These are phyloP conservation scores for Columba livia DNA, from an alignment of 2,113 vertebrate genomes.

Conservation along the genomic window DNA sequence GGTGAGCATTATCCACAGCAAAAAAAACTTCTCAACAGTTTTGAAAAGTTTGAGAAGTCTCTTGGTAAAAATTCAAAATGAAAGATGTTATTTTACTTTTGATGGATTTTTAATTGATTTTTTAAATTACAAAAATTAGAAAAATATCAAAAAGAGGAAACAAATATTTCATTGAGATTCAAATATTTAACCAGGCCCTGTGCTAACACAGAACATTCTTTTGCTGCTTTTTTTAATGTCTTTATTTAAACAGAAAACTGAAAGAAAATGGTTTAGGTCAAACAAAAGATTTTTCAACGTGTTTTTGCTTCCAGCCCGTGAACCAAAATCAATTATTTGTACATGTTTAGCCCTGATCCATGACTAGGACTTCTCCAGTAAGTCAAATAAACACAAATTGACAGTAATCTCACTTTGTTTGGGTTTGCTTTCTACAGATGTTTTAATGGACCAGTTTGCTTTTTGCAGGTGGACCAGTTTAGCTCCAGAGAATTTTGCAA, in stretches of 20 bases:
- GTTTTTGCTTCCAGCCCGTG: conserved; percentile 8
- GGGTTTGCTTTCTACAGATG: conserved; percentile 20
- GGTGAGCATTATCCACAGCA: neutral
- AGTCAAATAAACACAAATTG: conserved; percentile 35
- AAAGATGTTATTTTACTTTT: neutral
- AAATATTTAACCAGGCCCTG: neutral
- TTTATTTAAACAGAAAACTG: neutral
- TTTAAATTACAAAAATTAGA: neutral
- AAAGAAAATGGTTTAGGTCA: neutral
- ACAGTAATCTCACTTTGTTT: neutral
- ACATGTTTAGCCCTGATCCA: conserved; percentile 16
- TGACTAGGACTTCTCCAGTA: conserved; percentile 3
- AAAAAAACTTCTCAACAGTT: neutral
- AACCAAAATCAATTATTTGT: conserved; percentile 49
- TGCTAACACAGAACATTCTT: neutral
- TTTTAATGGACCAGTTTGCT: neutral
- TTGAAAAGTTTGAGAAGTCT: neutral
- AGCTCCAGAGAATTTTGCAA: neutral
- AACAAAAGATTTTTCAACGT: neutral
- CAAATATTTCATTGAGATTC: neutral
- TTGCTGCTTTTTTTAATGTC: neutral
- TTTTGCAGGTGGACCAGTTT: neutral
- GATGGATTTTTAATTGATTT: neutral
- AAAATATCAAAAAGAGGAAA: neutral
- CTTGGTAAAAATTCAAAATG: neutral